Percentiles rank a stretch among this genome's conserved stretches.
Conservation (phyloP, 1,140 invertebrate genomes). For the Euschistus heros region DNA sequence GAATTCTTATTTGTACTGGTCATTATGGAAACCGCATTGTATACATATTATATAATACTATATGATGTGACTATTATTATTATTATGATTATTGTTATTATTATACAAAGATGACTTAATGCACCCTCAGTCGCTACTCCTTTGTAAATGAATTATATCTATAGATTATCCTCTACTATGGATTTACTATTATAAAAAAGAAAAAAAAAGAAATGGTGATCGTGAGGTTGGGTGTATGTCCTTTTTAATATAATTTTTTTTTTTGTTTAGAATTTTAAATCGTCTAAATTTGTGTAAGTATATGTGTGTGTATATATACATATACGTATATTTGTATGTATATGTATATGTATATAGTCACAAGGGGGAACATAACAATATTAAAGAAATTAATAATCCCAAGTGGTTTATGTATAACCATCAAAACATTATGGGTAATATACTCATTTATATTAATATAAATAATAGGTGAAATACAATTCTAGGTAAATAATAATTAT, state of each 20-base stretch:
- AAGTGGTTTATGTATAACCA: not conserved
- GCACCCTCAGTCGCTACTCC: constrained; percentile 11
- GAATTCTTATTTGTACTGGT: constrained; percentile 11
- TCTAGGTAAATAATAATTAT: not conserved
- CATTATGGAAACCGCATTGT: constrained; percentile 1
- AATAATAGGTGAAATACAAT: constrained; percentile 3
- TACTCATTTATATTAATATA: constrained; percentile 7
- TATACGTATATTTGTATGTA: too few species aligned
- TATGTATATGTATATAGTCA: constrained; percentile 4
- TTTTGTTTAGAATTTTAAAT: not conserved
- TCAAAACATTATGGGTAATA: not conserved
- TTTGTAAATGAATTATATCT: constrained; percentile 4
- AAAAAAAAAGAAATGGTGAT: constrained; percentile 2
- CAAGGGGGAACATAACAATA: constrained; percentile 16
- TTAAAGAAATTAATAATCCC: too few species aligned
- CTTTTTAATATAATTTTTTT: constrained; percentile 6
- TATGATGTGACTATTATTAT: constrained; percentile 4
- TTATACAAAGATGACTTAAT: constrained; percentile 1
- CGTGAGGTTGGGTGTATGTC: constrained; percentile 9
- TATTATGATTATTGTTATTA: constrained; percentile 7
- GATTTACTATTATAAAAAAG: constrained; percentile 1
- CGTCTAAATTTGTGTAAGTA: too few species aligned
- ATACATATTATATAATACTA: not conserved
- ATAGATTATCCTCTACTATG: not conserved
- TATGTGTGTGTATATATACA: too few species aligned